Percentiles rank a stretch among this genome's conserved stretches.
Conservation (phyloP, 1,140 invertebrate genomes). For the Pseudomyrmex concolor region DNA sequence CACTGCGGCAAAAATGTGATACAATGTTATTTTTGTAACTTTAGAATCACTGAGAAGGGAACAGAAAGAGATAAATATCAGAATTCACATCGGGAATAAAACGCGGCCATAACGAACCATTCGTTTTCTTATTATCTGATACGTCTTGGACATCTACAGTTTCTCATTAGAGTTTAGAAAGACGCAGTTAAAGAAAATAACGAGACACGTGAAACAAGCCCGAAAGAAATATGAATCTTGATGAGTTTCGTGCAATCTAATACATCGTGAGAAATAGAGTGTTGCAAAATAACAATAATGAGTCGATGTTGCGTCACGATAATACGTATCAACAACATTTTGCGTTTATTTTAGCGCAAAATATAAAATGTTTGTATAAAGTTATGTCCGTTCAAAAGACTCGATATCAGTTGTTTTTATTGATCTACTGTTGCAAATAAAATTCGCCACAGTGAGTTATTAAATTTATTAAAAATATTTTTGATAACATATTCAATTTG, state of each 20-base stretch:
- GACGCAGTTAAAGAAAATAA: conserved; percentile 44
- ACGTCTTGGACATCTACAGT: background rate
- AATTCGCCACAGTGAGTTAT: background rate
- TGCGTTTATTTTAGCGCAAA: background rate
- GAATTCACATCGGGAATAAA: conserved; percentile 11
- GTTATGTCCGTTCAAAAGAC: too few species aligned
- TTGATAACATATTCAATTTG: background rate
- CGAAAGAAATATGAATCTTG: background rate
- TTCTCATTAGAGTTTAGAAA: conserved; percentile 40
- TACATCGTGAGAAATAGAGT: conserved; percentile 25
- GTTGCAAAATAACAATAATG: background rate
- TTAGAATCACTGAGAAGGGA: background rate
- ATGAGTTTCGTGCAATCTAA: conserved; percentile 39
- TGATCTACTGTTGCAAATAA: background rate
- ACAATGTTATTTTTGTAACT: conserved; percentile 57
- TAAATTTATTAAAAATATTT: conserved; percentile 1
- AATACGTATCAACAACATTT: background rate
- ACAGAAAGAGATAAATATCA: background rate
- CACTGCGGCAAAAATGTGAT: conserved; percentile 19
- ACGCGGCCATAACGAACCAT: conserved; percentile 40
- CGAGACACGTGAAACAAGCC: background rate
- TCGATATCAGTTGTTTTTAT: background rate
- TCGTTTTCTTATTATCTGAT: background rate
- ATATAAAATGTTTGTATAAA: background rate
- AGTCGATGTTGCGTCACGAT: background rate